Evolutionary conservation across 2,113 vertebrate genomes (phyloP).

Genomic region (Chaetura pelagica): DNA sequence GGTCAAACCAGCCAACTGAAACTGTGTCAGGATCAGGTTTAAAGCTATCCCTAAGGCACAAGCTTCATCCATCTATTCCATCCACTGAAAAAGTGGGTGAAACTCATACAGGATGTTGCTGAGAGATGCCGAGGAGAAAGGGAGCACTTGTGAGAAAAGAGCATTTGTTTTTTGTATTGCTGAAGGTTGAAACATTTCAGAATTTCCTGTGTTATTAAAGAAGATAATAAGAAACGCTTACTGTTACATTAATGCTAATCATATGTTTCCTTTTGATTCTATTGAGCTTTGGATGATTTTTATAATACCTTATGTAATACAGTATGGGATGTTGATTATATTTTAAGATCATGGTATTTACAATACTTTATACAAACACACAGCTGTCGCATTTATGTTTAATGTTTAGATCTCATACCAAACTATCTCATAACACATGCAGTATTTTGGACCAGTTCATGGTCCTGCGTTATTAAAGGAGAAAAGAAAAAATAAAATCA

Average conservation of each 20-base stretch:
- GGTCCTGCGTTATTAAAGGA: neutral
- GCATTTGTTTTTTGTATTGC: neutral
- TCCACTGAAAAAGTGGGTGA: neutral
- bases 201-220: neutral
- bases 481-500: neutral
- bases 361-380: neutral
- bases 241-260: neutral
- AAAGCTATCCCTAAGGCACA: conserved; percentile 44
- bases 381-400: neutral
- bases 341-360: conserved; percentile 2
- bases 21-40: conserved; percentile 52
- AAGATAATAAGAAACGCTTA: neutral
- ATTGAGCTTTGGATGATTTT: neutral
- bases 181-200: neutral
- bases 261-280: neutral
- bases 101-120: neutral
- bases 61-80: neutral
- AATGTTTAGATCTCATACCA: neutral
- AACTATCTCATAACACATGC: neutral
- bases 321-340: neutral
- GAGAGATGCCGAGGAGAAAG: neutral
- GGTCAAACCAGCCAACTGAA: conserved; percentile 51
- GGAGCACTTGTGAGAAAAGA: neutral
- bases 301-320: neutral
- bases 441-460: neutral